Conservation (phyloP, 2,113 vertebrate species). For the Grammomys surdaster region DNA sequence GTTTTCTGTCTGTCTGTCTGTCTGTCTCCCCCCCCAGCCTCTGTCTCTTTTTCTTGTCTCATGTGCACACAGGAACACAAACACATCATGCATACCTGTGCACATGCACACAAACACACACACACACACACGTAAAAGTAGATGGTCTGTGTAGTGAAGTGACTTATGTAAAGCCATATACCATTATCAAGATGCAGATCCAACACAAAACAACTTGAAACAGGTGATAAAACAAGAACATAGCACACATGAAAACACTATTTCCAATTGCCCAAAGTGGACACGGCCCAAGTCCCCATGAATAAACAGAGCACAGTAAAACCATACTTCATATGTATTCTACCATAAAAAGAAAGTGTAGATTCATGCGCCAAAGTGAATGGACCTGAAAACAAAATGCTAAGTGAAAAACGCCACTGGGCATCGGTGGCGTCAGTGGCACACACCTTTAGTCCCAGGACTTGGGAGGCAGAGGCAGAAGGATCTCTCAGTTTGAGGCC, state of each 20-base stretch:
- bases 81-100: background rate
- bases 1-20: background rate
- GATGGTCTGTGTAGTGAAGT: background rate
- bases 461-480: background rate
- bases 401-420: background rate
- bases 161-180: conserved; percentile 19
- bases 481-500: background rate
- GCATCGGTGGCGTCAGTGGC: background rate
- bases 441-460: background rate
- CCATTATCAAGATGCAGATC: background rate
- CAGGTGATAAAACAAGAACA: background rate
- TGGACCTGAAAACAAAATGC: background rate
- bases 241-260: accelerated
- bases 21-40: background rate
- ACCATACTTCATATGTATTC: background rate
- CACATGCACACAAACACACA: background rate
- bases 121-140: background rate
- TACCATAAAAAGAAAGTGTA: background rate
- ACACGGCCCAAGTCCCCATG: background rate
- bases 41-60: background rate
- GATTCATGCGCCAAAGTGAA: background rate
- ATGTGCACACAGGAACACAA: background rate
- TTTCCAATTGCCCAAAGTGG: background rate
- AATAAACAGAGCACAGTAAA: background rate
- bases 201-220: background rate